These are phyloP conservation scores for Trematocara nigrifrons DNA, from an alignment of 2,113 vertebrate species.

Conservation along the genomic window DNA sequence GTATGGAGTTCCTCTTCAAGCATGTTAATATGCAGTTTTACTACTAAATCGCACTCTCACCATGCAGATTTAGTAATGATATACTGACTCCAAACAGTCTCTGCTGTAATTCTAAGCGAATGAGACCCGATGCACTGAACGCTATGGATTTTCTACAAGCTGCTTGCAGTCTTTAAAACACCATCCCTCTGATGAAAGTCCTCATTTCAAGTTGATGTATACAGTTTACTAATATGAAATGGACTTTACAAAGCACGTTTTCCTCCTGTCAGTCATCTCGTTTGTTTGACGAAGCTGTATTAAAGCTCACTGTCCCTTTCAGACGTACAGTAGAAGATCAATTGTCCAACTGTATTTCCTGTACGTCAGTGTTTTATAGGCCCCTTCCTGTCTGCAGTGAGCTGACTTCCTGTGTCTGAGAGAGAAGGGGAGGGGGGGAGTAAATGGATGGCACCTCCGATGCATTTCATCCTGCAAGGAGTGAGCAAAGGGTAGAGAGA, in stretches of 20 bases:
- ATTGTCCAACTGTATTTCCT: conserved; percentile 68
- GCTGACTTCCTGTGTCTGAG: conserved; percentile 69
- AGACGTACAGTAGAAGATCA: conserved; percentile 54
- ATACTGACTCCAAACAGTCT: not conserved
- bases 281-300: not conserved
- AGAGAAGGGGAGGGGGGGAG: conserved; percentile 14
- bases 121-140: not conserved
- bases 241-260: not conserved
- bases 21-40: not conserved
- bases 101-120: not conserved
- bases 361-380: conserved; percentile 72
- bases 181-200: not conserved
- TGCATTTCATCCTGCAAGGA: conserved; percentile 57
- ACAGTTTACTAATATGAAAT: not conserved
- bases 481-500: conserved; percentile 26
- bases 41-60: not conserved
- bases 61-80: not conserved
- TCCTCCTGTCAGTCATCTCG: not conserved
- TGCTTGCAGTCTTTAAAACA: not conserved
- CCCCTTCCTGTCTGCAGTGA: conserved; percentile 68
- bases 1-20: not conserved
- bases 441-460: conserved; percentile 72
- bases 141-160: not conserved
- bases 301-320: conserved; percentile 20
- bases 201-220: not conserved